Percentiles rank a stretch among this genome's conserved stretches.
phyloP scores from a whole-genome alignment of 2,113 vertebrate genomes.

The Ranitomeya variabilis region DNA sequence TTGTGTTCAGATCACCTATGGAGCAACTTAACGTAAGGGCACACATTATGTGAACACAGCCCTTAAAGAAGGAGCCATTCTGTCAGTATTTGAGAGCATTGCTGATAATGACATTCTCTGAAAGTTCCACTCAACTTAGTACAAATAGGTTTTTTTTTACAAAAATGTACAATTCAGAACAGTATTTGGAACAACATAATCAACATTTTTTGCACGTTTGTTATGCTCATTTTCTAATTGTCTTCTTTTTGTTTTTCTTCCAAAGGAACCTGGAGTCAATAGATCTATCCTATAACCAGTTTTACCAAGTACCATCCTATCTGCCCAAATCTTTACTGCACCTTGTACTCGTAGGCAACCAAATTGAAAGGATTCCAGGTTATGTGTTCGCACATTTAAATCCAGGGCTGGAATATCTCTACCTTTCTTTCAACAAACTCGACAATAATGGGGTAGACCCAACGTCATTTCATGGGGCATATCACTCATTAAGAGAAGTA shows the following conservation, averaged over 20 bases:
- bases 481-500: slow-evolving; percentile 86
- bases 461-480: slow-evolving; percentile 87
- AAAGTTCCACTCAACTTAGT: not conserved
- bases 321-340: slow-evolving; percentile 91
- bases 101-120: not conserved
- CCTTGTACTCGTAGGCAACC: slow-evolving; percentile 89
- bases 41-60: too few species aligned
- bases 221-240: not conserved
- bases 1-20: too few species aligned
- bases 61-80: not conserved
- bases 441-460: slow-evolving; percentile 81
- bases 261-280: slow-evolving; percentile 92
- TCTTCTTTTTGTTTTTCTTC: slow-evolving; percentile 43
- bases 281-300: slow-evolving; percentile 90
- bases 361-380: slow-evolving; percentile 93
- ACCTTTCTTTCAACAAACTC: slow-evolving; percentile 93
- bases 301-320: slow-evolving; percentile 93
- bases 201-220: not conserved
- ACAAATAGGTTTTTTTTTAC: not conserved
- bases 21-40: too few species aligned
- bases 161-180: not conserved
- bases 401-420: slow-evolving; percentile 92
- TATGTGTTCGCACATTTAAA: slow-evolving; percentile 94
- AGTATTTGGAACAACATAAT: not conserved
- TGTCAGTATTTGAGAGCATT: not conserved